Evolutionary conservation across 37 sponge, comb jelly and placozoan species (phyloP), one percentile per base, ranked within the genome.

Genomic region (Amphimedon queenslandica): DNA sequence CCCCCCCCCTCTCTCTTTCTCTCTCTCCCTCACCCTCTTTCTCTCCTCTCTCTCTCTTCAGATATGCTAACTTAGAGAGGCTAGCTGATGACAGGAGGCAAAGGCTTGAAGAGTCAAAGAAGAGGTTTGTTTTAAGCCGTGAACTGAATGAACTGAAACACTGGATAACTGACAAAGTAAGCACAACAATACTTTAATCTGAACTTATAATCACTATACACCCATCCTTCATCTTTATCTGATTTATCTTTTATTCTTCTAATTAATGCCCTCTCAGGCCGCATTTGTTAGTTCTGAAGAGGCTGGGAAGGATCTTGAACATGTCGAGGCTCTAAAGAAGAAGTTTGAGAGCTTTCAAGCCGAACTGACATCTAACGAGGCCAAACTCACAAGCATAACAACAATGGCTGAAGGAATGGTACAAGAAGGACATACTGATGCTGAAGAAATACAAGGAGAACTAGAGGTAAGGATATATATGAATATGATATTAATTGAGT

Each of bases 91-190:
- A 92, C 16, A 38, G 92, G 4, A 53, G 41, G 40, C 87, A 86
- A 47, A 77, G 66, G 43, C 73, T 93, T 40, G 87, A 82, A 63
- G 94, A 93, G 66, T 82, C 91, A 18, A 55, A 69, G 67, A 89
- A 90, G 61, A 77, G 76, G 42, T 88, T 89, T 67, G 66, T 71
- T 40, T 38, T 90, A 61, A 86, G 60, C 51, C 74, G 94, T 27
- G 94, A 93, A 40, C 64, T 89, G 2, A 90, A 86, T 51, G 94
- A 93, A 70, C 66, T 93, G 33, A 77, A 93, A 60, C 81, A 88
- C 28, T 93, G 94, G 94, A 85, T 93, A 51, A 78, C 36, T 66
- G 94, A 93, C 34, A 93, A 82, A 76, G 89, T 88, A 37, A 35
- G 24, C 13, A 47, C 53, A 13, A 13, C 13, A 47, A 47, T 47